Evolutionary conservation across 2,797 vertebrate species (phyloP), one percentile per base, ranked within the genome.

Genomic region (Acipenser transmontanus): DNA sequence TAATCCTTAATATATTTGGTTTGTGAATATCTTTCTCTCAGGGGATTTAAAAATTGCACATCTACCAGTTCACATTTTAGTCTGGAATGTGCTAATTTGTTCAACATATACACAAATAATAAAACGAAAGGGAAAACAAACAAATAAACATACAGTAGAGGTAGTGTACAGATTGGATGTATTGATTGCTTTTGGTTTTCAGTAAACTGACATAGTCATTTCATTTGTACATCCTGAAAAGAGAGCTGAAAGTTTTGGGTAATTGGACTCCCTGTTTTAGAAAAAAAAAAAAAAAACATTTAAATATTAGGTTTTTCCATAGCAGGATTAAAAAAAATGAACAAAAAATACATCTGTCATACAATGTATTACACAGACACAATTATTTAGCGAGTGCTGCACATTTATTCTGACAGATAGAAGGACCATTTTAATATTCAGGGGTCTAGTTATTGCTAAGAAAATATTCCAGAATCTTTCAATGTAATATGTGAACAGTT

Each of bases 381-480:
- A 79, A 81, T 82, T 86, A 78, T 82, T 83, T 87, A 66, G 47
- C n/a, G 88, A 88, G 81, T 82, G 73, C 82, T 67, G 75, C 78
- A 85, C 70, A 90, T 89, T 91, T 85, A 89, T 88, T 89, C 85
- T 84, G 83, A 77, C 79, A 73, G 80, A 84, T 80, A 87, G 82
- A 81, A 73, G 76, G 84, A 81, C 67, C 80, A 88, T 83, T 90
- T 85, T 83, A 86, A 84, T 73, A 77, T 83, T 83, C 84, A 78
- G 82, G 78, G 81, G 84, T 88, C 83, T 85, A 88, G 88, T 90
- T 88, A 88, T 88, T 83, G 78, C 75, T 81, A 77, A 75, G 84
- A 85, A 65, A 89, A 88, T 84, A 81, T 80, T 79, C 80, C 82
- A 78, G 71, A 80, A 86, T 85, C 88, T 84, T 77, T 66, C 68